These are phyloP conservation scores for Anguilla anguilla DNA, from an alignment of 2,797 vertebrate genomes.

Conservation along the genomic window DNA sequence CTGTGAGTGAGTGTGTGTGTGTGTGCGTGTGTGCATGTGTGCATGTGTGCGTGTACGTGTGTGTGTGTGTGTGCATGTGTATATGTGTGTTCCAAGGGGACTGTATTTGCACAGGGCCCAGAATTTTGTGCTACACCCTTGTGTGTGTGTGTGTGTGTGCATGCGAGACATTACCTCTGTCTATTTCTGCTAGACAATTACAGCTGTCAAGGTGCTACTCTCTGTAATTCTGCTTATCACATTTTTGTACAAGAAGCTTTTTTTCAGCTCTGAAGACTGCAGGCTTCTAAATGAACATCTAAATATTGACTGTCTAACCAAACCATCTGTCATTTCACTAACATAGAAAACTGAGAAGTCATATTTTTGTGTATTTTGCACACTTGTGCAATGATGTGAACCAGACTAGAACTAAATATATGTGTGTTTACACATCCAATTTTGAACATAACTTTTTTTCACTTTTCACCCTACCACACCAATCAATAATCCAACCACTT, in stretches of 20 bases:
- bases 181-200: not conserved
- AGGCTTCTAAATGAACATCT: constrained; percentile 8
- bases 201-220: not conserved
- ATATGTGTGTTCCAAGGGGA: no score
- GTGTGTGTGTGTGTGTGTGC: not conserved
- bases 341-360: not conserved
- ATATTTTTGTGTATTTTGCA: not conserved
- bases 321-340: not conserved
- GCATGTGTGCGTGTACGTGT: not conserved
- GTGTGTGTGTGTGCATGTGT: no score
- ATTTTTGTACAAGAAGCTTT: not conserved
- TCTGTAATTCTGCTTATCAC: not conserved
- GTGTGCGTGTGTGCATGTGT: not conserved
- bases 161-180: constrained; percentile 9
- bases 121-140: not conserved
- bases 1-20: not conserved
- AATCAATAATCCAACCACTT: not conserved
- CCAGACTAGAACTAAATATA: not conserved
- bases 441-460: not conserved
- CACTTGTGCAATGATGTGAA: not conserved
- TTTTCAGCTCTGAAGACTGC: not conserved
- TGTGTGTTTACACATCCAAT: not conserved
- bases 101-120: not conserved
- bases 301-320: not conserved
- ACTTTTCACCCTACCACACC: not conserved